Evolutionary conservation across 2,888 invertebrate genomes (phyloP).

Genomic region (Labia minor): DNA sequence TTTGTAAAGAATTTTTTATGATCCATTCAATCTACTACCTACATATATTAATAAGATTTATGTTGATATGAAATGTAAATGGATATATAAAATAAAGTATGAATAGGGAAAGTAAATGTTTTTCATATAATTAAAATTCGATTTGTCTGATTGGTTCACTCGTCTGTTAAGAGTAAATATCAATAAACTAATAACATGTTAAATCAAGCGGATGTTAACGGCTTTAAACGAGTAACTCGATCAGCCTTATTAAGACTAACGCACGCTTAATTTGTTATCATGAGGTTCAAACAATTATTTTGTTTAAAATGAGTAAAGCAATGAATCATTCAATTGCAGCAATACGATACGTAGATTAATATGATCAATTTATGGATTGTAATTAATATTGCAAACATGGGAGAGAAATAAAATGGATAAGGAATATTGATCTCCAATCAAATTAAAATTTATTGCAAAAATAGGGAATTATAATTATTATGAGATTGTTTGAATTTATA

Average conservation of each 20-base stretch:
- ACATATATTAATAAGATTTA: too few species aligned
- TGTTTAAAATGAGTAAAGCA: conserved; percentile 1
- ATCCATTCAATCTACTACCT: too few species aligned
- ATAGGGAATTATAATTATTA: too few species aligned
- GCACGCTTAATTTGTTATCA: conserved; percentile 7
- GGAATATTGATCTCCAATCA: too few species aligned
- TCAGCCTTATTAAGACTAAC: conserved; percentile 8
- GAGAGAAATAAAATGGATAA: too few species aligned
- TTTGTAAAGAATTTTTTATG: too few species aligned
- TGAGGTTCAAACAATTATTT: conserved; percentile 7
- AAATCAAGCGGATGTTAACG: conserved; percentile 1
- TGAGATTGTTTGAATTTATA: too few species aligned
- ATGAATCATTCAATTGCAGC: background rate
- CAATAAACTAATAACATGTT: background rate
- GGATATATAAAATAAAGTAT: too few species aligned
- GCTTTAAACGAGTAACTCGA: conserved; percentile 8
- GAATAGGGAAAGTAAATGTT: background rate
- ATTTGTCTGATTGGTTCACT: background rate
- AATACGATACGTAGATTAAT: background rate
- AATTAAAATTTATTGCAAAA: too few species aligned
- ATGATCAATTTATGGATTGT: background rate
- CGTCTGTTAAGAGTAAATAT: conserved; percentile 13
- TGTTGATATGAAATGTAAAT: too few species aligned
- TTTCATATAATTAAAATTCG: background rate
- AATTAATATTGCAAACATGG: background rate